These are phyloP conservation scores for Sycophaga agraensis DNA, from an alignment of 1,140 invertebrate genomes.

Conservation along the genomic window DNA sequence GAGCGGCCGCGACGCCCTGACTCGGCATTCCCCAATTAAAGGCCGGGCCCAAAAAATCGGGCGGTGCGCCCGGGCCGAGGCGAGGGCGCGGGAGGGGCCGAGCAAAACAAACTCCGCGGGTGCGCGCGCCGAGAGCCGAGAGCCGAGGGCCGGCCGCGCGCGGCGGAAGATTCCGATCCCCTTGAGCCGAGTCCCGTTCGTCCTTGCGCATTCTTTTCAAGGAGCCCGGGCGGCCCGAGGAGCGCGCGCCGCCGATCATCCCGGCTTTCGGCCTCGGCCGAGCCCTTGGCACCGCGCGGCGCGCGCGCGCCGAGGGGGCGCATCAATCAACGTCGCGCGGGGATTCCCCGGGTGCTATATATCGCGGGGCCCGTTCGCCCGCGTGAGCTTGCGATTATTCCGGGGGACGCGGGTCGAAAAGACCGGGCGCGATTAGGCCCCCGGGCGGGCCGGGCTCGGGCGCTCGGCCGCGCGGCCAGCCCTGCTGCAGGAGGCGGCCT, in stretches of 20 bases:
- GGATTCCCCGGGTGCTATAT: no score
- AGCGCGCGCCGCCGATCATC: not conserved
- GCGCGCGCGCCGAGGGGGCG: not conserved
- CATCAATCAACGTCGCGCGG: constrained; percentile 1
- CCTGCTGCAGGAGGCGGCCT: no score
- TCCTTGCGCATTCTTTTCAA: constrained; percentile 20
- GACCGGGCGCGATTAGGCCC: not conserved
- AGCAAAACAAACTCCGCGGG: no score
- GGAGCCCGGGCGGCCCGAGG: not conserved
- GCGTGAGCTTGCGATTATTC: not conserved
- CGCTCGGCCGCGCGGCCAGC: no score
- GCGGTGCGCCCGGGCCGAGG: no score
- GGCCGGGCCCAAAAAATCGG: no score
- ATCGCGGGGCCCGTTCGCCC: no score
- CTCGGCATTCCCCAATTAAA: constrained; percentile 17
- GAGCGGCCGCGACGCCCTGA: no score
- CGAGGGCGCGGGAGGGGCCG: no score
- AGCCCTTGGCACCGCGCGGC: no score
- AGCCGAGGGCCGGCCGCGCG: constrained; percentile 20
- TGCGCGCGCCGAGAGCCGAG: no score
- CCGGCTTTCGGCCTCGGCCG: not conserved
- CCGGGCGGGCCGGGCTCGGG: not conserved
- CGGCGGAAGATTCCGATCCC: constrained; percentile 1
- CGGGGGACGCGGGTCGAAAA: not conserved
- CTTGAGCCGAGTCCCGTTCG: constrained; percentile 11